Evolutionary conservation across 2,888 invertebrate species (phyloP).

Genomic region (Tetropium fuscum): DNA sequence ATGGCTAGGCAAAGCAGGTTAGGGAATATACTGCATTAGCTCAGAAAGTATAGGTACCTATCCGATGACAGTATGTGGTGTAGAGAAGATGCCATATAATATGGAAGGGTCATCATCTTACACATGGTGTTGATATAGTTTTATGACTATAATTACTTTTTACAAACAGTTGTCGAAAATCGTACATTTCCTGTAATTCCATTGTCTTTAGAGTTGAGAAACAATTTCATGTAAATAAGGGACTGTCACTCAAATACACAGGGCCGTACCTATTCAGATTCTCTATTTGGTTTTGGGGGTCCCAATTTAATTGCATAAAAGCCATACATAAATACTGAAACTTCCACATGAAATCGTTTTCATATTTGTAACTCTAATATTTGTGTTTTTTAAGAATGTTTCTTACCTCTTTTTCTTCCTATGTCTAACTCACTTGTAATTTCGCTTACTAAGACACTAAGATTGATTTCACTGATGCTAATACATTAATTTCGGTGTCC

Average conservation of each 20-base stretch:
- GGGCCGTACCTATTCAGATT: background rate
- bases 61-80: no score
- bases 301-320: no score
- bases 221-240: constrained; percentile 47
- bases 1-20: no score
- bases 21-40: no score
- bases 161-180: constrained; percentile 41
- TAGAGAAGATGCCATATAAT: no score
- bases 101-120: constrained; percentile 16
- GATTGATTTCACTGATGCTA: background rate
- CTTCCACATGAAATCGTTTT: no score
- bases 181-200: constrained; percentile 43
- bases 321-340: no score
- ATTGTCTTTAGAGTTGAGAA: constrained; percentile 44
- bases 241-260: constrained; percentile 34
- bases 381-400: background rate
- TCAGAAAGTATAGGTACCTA: no score
- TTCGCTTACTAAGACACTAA: background rate
- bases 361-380: background rate
- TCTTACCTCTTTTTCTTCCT: background rate
- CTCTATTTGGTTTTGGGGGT: no score
- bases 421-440: no score
- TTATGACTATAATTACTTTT: constrained; percentile 42
- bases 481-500: background rate
- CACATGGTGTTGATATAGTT: constrained; percentile 34